Base-by-base conservation (phyloP, 2,797 vertebrate species). In the Microchirus variegatus region DNA sequence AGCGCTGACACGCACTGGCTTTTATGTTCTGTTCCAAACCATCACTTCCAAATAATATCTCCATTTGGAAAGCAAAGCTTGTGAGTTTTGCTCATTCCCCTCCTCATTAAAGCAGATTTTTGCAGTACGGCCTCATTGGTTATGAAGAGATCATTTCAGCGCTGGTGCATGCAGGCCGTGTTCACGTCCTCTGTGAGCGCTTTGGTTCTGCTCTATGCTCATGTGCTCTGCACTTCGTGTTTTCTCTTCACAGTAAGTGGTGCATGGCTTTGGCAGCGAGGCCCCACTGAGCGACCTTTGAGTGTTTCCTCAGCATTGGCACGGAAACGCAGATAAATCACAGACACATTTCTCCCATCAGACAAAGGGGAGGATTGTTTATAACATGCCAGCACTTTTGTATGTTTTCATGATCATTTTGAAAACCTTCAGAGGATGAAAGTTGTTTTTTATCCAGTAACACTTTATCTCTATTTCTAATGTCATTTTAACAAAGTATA, bases 211-310 rank as follows among this genome's bases (percentile, higher is more conserved):
- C 18, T 75, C 59, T 70, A 45, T 41, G 47, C n/a, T n/a, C n/a
- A n/a, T n/a, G n/a, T n/a, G 22, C 51, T 66, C 18, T 59, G 67
- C 72, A 45, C 66, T 74, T 74, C 46, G 10, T 63, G 60, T 74
- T 81, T 71, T 79, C 59, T 59, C 77, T 22, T 22, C 83, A 56
- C 76, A 83, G 69, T n/a, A 3, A 61, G 73, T 0, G 6, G 59
- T 56, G 19, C 59, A 8, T 63, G 38, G 73, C 51, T 73, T 55
- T 60, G 59, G 46, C 63, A 38, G 4, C 4, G 55, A 14, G 0
- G 0, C 69, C 78, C 76, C 59, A 53, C 70, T 74, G 77, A 61
- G 68, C 47, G 47, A 61, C 78, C 57, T 78, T 75, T 75, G 31
- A 65, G 56, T 48, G 26, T 53, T 65, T 65, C 44, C 43, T 59